These are phyloP conservation scores for Rhinoptilus africanus DNA, from an alignment of 2,113 vertebrate genomes.

Conservation along the genomic window DNA sequence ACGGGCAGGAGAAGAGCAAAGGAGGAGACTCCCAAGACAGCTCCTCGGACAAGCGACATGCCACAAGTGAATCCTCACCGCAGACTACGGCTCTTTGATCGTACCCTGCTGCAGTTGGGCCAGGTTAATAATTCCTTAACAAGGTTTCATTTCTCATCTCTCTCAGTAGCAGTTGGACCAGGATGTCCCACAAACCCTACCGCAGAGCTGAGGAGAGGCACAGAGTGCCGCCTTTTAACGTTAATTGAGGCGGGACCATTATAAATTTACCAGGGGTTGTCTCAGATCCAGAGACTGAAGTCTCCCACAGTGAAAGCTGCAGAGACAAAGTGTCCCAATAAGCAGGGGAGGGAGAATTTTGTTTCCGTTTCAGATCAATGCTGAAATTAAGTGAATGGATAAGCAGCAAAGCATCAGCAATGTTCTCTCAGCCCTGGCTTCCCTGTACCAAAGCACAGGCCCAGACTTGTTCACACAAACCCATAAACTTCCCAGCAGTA, in stretches of 20 bases:
- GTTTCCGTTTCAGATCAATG: neutral
- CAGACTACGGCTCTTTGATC: neutral
- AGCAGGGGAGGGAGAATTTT: neutral
- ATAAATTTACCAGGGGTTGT: neutral
- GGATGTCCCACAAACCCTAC: neutral
- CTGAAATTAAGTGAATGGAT: neutral
- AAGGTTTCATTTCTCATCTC: neutral
- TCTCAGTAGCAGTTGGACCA: neutral
- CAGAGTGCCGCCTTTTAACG: neutral
- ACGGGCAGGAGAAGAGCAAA: neutral
- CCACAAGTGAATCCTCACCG: neutral
- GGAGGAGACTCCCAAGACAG: neutral
- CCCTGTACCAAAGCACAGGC: neutral
- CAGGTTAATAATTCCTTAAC: neutral
- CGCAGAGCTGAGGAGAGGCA: neutral
- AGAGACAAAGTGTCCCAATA: fast-evolving
- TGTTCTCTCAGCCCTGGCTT: neutral
- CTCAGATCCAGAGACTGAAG: neutral
- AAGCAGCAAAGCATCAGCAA: conserved; percentile 10
- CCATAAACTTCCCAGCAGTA: neutral
- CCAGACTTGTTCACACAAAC: neutral
- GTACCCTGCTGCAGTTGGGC: neutral
- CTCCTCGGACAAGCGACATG: fast-evolving
- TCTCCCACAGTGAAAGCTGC: neutral
- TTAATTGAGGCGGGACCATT: neutral